phyloP scores from a whole-genome alignment of 2,797 vertebrate genomes.

The Limnodromus scolopaceus region DNA sequence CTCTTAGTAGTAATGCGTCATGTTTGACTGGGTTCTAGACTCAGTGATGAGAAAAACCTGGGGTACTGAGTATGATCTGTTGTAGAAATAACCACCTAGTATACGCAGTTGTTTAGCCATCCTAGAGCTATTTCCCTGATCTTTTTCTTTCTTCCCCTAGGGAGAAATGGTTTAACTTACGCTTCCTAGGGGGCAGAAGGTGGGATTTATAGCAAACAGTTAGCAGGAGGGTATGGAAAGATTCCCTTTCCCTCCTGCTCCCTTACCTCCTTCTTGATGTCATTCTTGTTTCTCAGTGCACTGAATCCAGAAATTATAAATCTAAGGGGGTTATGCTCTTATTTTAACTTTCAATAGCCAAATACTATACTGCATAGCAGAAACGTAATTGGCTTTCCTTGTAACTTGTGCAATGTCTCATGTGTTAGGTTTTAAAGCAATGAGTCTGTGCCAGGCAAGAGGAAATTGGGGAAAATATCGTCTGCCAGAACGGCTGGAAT shows the following conservation, averaged over 20 bases:
- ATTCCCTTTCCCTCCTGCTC: not conserved
- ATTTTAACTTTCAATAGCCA: not conserved
- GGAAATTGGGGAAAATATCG: not conserved
- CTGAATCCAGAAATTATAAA: not conserved
- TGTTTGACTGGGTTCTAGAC: not conserved
- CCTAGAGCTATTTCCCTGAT: not conserved
- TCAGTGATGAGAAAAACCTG: not conserved
- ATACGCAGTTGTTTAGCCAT: not conserved
- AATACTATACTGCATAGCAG: not conserved
- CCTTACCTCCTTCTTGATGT: not conserved
- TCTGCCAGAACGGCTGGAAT: not conserved
- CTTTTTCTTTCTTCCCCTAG: not conserved
- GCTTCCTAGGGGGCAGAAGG: not conserved
- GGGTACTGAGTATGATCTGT: not conserved
- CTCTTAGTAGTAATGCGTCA: not conserved
- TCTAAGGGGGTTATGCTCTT: not conserved
- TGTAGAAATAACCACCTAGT: not conserved
- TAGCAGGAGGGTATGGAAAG: not conserved
- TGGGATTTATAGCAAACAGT: not conserved
- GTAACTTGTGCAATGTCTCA: not conserved
- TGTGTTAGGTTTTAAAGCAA: not conserved
- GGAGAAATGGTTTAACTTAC: not conserved
- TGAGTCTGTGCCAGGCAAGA: not conserved
- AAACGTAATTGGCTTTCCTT: not conserved
- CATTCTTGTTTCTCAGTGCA: not conserved